phyloP scores from a whole-genome alignment of 2,888 invertebrate species.

The Entomobrya multifasciata region DNA sequence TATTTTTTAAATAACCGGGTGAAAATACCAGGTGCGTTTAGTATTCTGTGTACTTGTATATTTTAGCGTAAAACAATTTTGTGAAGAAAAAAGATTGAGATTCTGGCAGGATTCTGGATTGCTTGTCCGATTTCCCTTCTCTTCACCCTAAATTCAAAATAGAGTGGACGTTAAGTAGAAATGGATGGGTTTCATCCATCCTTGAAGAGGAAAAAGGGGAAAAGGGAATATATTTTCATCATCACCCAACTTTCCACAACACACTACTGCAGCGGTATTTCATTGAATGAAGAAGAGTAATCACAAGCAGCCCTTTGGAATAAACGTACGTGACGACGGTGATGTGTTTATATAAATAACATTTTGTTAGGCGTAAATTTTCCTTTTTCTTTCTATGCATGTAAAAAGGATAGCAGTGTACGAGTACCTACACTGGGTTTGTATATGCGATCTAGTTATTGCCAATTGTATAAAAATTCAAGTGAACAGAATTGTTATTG shows the following conservation, averaged over 20 bases:
- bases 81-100: not conserved
- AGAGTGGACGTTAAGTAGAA: conserved; percentile 24
- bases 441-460: too few relatives aligned
- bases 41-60: not conserved
- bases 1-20: conserved; percentile 7
- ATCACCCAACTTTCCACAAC: not conserved
- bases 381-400: too few relatives aligned
- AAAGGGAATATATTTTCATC: not conserved
- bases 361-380: too few relatives aligned
- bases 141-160: not conserved
- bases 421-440: too few relatives aligned
- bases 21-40: conserved; percentile 24
- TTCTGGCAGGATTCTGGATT: not conserved
- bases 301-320: conserved; percentile 17
- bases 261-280: too few relatives aligned
- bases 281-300: conserved; percentile 7
- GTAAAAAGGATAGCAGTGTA: too few relatives aligned
- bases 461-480: conserved; percentile 25
- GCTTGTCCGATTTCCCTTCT: not conserved
- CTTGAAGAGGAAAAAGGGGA: conserved; percentile 29
- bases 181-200: conserved; percentile 23
- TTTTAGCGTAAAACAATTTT: not conserved
- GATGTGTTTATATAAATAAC: too few relatives aligned
- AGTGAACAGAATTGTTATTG: conserved; percentile 51
- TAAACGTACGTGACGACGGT: conserved; percentile 13